Conservation (phyloP, 2,888 invertebrate species). For the Apantesis nais region DNA sequence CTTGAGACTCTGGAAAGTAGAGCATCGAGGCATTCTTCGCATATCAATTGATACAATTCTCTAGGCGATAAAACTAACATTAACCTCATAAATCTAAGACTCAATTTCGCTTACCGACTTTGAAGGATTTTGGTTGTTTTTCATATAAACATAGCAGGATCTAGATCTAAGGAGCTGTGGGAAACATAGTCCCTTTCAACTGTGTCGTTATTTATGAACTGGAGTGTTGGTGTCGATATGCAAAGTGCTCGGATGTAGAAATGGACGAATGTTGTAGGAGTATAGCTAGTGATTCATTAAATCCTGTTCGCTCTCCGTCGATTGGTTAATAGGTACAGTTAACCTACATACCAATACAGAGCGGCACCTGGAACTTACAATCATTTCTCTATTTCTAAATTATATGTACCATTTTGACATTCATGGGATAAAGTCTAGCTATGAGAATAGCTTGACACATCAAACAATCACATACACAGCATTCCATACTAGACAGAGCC, state of each 20-base stretch:
- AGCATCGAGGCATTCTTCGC: conserved; percentile 68
- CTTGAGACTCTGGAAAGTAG: conserved; percentile 71
- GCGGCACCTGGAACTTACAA: not conserved
- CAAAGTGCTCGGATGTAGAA: conserved; percentile 47
- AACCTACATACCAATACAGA: not conserved
- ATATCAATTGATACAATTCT: conserved; percentile 51
- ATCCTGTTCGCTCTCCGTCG: not conserved
- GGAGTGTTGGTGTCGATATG: conserved; percentile 40
- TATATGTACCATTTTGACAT: not conserved
- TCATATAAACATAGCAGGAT: conserved; percentile 33
- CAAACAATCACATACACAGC: too few species aligned
- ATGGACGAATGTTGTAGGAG: conserved; percentile 19
- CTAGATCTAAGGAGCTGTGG: conserved; percentile 73
- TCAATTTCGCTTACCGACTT: conserved; percentile 19
- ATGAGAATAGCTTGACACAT: too few species aligned
- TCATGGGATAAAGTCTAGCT: not conserved
- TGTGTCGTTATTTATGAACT: conserved; percentile 62
- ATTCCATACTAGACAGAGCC: too few species aligned
- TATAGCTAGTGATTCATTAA: not conserved
- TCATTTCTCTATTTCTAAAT: not conserved
- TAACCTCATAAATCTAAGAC: conserved; percentile 25
- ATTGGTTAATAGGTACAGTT: not conserved
- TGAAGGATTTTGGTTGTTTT: conserved; percentile 36
- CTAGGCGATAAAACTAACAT: conserved; percentile 30
- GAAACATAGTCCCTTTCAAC: conserved; percentile 78